Conservation (phyloP, 2,888 invertebrate genomes). For the Pecten maximus region DNA sequence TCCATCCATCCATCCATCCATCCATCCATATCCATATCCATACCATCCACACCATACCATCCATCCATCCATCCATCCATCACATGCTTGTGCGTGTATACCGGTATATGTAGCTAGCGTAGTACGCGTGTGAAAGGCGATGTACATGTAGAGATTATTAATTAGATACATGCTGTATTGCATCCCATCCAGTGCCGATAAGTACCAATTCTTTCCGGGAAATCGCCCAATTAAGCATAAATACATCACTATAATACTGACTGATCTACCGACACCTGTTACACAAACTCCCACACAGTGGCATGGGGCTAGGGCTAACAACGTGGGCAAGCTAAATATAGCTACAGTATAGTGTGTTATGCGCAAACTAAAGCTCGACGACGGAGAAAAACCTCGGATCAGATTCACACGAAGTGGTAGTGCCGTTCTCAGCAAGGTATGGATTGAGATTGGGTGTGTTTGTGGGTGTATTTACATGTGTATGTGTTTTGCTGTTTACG, state of each 20-base stretch:
- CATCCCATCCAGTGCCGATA: neutral
- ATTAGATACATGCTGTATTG: too few species aligned
- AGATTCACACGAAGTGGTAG: neutral
- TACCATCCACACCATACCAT: too few species aligned
- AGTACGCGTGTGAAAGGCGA: too few species aligned
- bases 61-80: too few species aligned
- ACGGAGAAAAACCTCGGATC: neutral
- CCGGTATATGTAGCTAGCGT: too few species aligned
- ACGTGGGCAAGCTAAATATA: neutral
- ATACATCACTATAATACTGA: neutral
- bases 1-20: too few species aligned
- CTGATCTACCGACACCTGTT: slow-evolving; percentile 3
- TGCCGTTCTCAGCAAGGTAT: neutral
- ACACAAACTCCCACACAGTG: slow-evolving; percentile 15
- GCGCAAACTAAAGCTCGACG: neutral
- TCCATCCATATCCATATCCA: too few species aligned
- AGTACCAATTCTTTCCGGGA: neutral
- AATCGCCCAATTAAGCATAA: neutral
- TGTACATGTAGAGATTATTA: too few species aligned
- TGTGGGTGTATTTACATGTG: neutral
- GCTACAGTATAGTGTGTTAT: neutral
- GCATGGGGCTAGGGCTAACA: neutral
- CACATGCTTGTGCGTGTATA: too few species aligned
- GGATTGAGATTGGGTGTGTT: neutral
- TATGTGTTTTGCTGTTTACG: neutral